Evolutionary conservation across 1,140 invertebrate species (phyloP), one percentile per base, ranked within the genome.

Genomic region (Drosophila repleta): DNA sequence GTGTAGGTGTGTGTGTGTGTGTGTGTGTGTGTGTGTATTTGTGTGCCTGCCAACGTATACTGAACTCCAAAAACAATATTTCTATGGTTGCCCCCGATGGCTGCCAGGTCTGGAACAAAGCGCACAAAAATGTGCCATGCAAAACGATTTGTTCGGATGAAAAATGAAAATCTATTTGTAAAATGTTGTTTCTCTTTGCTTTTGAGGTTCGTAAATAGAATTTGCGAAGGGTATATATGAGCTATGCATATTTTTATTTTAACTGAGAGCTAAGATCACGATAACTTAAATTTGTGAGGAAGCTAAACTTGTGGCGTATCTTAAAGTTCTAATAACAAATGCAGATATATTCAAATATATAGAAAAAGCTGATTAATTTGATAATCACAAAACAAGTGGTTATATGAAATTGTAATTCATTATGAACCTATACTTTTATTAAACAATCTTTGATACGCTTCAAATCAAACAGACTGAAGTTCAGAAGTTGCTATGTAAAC

Each of bases 121-220:
- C 65, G 62, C 77, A 61, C 52, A 70, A 77, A 84, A 77, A 65
- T 85, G 73, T 81, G 69, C 74, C 74, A 81, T 74, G 74, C 58
- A 61, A 87, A 87, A 71, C 53, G 74, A 65, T 77, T 74, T 78
- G 49, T 62, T 71, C 61, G 71, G 67, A 87, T 68, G 82, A 70
- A 65, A 81, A 74, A 70, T 71, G 35, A 43, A 85, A 77, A 74
- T 71, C 63, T 69, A 65, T 61, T 68, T 67, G 61, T 37, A 21
- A 39, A 55, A 46, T 11, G 20, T 20, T 62, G 13, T 29, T 37
- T 32, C 17, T 45, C 17, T n/a, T 15, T 62, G 17, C 24, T 26
- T 32, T 10, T 24, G 29, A 13, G 13, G 52, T 48, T 65, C 26
- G 29, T 32, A 18, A 18, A 48, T 60, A 66, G 20, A n/a, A 35